phyloP scores from a whole-genome alignment of 2,888 invertebrate genomes.

The Lasius fuliginosus region DNA sequence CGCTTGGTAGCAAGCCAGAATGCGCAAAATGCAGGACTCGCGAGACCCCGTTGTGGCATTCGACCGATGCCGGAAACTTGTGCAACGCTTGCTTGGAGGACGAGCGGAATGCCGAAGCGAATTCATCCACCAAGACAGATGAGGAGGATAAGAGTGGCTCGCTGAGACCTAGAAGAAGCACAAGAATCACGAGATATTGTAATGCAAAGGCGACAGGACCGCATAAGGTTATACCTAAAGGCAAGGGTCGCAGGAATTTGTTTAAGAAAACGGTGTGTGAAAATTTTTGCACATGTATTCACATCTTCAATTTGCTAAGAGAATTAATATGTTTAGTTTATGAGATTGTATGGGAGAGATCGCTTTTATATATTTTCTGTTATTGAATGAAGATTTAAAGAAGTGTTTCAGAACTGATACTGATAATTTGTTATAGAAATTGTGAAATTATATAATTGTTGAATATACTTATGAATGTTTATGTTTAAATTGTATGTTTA shows the following conservation, averaged over 20 bases:
- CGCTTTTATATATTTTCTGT: slow-evolving; percentile 10
- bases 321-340: background rate
- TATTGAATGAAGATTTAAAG: background rate
- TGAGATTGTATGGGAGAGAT: background rate
- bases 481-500: slow-evolving; percentile 56
- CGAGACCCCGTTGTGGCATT: slow-evolving; percentile 92
- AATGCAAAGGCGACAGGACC: slow-evolving; percentile 86
- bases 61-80: slow-evolving; percentile 91
- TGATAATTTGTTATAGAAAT: background rate
- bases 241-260: slow-evolving; percentile 92
- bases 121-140: slow-evolving; percentile 77
- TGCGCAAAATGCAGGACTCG: slow-evolving; percentile 91
- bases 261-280: slow-evolving; percentile 90
- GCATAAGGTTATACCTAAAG: slow-evolving; percentile 87
- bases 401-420: background rate
- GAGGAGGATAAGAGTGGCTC: slow-evolving; percentile 83
- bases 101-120: slow-evolving; percentile 84
- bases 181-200: slow-evolving; percentile 88
- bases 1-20: slow-evolving; percentile 88
- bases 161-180: slow-evolving; percentile 88
- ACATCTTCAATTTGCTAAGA: background rate
- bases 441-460: background rate
- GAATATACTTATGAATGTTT: background rate
- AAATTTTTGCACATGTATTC: background rate
- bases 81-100: slow-evolving; percentile 92